Evolutionary conservation across 2,888 invertebrate species (phyloP), one percentile per base, ranked within the genome.

Genomic region (Tinea pellionella): DNA sequence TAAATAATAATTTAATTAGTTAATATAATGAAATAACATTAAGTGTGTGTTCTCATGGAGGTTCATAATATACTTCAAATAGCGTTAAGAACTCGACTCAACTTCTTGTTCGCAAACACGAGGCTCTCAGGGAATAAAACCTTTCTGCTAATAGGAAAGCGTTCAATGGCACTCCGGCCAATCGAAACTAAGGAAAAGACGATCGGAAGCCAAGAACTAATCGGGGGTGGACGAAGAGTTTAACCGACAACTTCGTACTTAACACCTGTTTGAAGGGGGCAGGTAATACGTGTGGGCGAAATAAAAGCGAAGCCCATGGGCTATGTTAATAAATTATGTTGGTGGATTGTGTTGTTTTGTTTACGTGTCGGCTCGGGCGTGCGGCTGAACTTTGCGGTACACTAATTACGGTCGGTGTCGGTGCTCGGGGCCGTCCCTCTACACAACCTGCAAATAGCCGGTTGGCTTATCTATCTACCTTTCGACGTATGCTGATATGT

Each of bases 361-460:
- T 55, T 55, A 18, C 7, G 55, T 55, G 55, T 18, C 55, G 24
- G 55, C 55, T 13, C 18, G 55, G 24, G 55, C 55, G 47, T 55
- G 55, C 29, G 62, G 65, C 66, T 66, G 72, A 80, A 80, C 72
- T 79, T 77, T 78, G 79, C 74, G 78, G 77, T 67, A 71, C 69
- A 73, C 76, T 81, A 81, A 81, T 82, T 80, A 77, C 75, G 73
- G 73, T 68, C 67, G 68, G 70, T 68, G 69, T 67, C 66, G 70
- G 69, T 69, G 30, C 51, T 37, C 24, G 16, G 61, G 41, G 37
- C 42, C 59, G 59, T 1, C 68, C 68, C 66, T 67, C 67, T 15
- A 69, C 69, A 69, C 67, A 71, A 74, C 71, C 76, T 78, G 77
- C 76, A 75, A 79, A 80, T 77, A 77, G 75, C 74, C 68, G 65